phyloP scores from a whole-genome alignment of 2,113 vertebrate species.

The Laterallus jamaicensis region DNA sequence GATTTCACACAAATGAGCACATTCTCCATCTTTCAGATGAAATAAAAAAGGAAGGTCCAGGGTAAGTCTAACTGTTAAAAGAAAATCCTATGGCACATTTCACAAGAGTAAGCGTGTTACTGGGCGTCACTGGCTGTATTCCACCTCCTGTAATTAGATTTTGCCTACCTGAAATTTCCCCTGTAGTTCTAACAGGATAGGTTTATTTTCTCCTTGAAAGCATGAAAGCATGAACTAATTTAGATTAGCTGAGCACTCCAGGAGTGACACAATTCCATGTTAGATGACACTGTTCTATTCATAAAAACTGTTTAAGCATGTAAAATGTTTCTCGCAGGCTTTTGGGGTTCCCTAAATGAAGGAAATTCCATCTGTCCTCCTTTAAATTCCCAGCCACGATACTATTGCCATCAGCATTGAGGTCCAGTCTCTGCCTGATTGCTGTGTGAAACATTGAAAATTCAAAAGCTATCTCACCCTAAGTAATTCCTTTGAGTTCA shows the following conservation, averaged over 20 bases:
- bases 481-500: neutral
- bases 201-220: constrained; percentile 11
- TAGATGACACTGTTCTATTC: constrained; percentile 7
- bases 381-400: neutral
- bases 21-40: constrained; percentile 19
- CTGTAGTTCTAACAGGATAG: neutral
- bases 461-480: neutral
- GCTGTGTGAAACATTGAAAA: neutral
- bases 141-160: constrained; percentile 14
- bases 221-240: neutral
- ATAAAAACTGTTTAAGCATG: neutral
- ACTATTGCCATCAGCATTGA: neutral
- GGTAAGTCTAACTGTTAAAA: neutral
- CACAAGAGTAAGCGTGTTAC: neutral
- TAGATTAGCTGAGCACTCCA: neutral
- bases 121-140: neutral
- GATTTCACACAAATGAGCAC: constrained; percentile 30
- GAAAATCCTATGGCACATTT: neutral
- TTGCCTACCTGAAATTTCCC: constrained; percentile 27
- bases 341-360: neutral
- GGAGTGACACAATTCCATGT: neutral
- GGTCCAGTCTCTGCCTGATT: rapidly evolving
- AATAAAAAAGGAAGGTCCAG: constrained; percentile 20
- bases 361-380: neutral
- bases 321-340: neutral